Conservation (phyloP, 1,140 invertebrate species). For the Orchestia grillus region DNA sequence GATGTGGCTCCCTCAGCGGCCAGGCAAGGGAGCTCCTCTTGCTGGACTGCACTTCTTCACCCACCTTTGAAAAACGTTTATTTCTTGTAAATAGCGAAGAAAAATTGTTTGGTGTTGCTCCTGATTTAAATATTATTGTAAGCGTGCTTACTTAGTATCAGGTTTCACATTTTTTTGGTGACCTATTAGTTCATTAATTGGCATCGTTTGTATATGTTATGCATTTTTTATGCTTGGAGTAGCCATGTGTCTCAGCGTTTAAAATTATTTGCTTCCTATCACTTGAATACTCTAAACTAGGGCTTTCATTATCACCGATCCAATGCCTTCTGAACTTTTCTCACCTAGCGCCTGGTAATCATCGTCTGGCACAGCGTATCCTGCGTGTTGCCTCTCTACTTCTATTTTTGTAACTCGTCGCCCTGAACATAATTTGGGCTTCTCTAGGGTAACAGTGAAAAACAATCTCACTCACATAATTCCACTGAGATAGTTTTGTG, state of each 20-base stretch:
- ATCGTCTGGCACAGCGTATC: not conserved
- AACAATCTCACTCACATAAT: too few species aligned
- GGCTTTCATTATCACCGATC: not conserved
- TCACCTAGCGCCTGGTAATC: not conserved
- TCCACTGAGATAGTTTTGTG: too few species aligned
- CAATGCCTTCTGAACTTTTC: not conserved
- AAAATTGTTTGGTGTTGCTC: not conserved
- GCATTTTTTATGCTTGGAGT: not conserved
- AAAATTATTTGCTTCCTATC: not conserved
- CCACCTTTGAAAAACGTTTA: not conserved
- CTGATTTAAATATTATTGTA: slow-evolving; percentile 22
- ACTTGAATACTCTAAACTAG: not conserved
- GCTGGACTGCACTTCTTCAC: not conserved
- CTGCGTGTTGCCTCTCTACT: not conserved
- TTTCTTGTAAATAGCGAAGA: slow-evolving; percentile 15
- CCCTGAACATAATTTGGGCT: too few species aligned
- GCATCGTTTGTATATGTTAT: not conserved
- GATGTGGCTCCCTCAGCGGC: not conserved
- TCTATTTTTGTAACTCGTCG: not conserved
- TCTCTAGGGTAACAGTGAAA: too few species aligned
- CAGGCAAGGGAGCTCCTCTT: not conserved
- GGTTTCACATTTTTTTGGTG: not conserved
- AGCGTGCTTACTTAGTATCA: not conserved
- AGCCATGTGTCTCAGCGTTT: not conserved
- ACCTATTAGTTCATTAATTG: not conserved